Conservation (phyloP, 2,113 vertebrate species). For the Pipa parva region DNA sequence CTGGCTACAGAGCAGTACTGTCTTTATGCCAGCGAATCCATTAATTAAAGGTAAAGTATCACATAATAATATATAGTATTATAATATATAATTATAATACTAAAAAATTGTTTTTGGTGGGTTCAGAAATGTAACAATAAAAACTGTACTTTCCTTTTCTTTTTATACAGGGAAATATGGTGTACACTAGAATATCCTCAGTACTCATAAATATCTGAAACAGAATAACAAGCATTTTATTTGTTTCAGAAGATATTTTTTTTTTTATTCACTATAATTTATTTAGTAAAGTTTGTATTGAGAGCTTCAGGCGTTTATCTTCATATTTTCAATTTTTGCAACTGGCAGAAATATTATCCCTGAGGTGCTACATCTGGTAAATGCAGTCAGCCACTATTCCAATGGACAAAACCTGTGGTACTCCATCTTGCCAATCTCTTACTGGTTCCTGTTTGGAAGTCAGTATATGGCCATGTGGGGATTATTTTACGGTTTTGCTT, state of each 20-base stretch:
- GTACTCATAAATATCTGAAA: too few species aligned
- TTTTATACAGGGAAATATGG: too few species aligned
- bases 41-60: too few species aligned
- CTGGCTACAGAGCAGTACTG: too few species aligned
- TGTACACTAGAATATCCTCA: too few species aligned
- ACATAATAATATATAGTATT: too few species aligned
- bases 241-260: neutral
- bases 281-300: slow-evolving; percentile 1
- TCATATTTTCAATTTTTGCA: slow-evolving; percentile 22
- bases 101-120: too few species aligned
- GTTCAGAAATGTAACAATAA: too few species aligned
- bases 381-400: slow-evolving; percentile 20
- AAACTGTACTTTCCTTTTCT: too few species aligned
- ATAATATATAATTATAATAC: too few species aligned
- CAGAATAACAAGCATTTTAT: neutral
- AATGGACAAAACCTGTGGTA: slow-evolving; percentile 22
- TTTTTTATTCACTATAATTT: neutral
- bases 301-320: neutral
- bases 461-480: neutral
- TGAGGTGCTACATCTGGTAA: slow-evolving; percentile 34
- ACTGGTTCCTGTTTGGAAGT: slow-evolving; percentile 20
- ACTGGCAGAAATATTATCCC: slow-evolving; percentile 20
- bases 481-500: slow-evolving; percentile 11
- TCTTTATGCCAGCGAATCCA: neutral
- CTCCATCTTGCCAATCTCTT: slow-evolving; percentile 16